Percentiles rank a stretch among this genome's conserved stretches.
These are phyloP conservation scores for Melitaea cinxia DNA, from an alignment of 1,140 invertebrate genomes.

Conservation along the genomic window DNA sequence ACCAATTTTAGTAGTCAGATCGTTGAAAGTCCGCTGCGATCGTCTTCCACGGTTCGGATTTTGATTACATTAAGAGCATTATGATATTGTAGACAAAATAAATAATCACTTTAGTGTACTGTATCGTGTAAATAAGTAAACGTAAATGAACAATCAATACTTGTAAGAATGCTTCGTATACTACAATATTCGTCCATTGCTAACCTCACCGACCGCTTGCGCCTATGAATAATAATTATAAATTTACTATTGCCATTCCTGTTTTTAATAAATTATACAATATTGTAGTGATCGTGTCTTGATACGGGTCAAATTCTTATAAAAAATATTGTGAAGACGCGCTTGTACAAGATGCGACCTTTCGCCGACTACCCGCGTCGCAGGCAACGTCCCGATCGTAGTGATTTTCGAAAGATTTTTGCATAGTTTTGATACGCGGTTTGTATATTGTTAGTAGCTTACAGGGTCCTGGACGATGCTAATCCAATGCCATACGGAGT, in stretches of 20 bases:
- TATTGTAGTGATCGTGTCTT: neutral
- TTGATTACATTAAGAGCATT: neutral
- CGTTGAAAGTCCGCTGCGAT: constrained; percentile 15
- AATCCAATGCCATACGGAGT: neutral
- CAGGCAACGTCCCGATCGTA: neutral
- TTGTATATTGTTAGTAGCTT: constrained; percentile 27
- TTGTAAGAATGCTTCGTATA: constrained; percentile 10
- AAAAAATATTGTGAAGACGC: neutral
- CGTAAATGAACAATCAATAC: neutral
- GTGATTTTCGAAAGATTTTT: constrained; percentile 37
- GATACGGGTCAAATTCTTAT: neutral
- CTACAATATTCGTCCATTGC: constrained; percentile 28
- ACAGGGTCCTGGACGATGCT: constrained; percentile 9
- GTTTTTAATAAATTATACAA: constrained; percentile 1
- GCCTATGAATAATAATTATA: constrained; percentile 9
- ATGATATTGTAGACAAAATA: neutral
- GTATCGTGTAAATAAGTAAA: neutral
- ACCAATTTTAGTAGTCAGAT: constrained; percentile 38
- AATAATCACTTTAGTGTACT: too few relatives aligned
- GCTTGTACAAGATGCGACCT: constrained; percentile 16
- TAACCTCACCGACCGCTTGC: constrained; percentile 31
- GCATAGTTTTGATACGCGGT: constrained; percentile 42
- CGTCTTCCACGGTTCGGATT: constrained; percentile 32
- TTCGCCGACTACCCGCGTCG: neutral
- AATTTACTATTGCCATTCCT: constrained; percentile 7